Evolutionary conservation across 1,140 invertebrate genomes (phyloP).

Genomic region (Bombus fervidus): DNA sequence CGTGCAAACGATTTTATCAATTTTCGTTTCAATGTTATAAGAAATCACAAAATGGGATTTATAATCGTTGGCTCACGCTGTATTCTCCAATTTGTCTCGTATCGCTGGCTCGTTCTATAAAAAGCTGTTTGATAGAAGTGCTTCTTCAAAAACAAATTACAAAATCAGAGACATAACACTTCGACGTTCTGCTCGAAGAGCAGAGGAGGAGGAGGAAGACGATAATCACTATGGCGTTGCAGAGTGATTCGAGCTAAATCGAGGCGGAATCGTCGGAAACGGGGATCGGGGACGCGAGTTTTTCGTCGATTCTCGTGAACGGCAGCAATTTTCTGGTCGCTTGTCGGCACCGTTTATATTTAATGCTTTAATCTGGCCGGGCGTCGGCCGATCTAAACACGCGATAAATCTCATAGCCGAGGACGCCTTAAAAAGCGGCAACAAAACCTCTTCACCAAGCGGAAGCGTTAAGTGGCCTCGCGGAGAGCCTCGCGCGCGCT

Average conservation of each 20-base stretch:
- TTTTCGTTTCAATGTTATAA: too few relatives aligned
- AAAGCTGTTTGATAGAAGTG: too few relatives aligned
- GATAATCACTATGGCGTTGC: neutral
- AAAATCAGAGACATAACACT: neutral
- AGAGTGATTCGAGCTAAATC: neutral
- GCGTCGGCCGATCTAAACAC: constrained; percentile 68
- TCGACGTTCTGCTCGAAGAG: neutral
- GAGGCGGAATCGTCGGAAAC: neutral
- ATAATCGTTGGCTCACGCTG: too few relatives aligned
- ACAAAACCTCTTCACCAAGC: constrained; percentile 65
- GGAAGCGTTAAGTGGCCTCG: constrained; percentile 71
- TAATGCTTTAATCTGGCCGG: constrained; percentile 63
- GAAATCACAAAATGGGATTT: too few relatives aligned
- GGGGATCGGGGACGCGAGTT: neutral
- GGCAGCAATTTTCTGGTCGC: constrained; percentile 55
- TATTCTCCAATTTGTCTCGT: too few relatives aligned
- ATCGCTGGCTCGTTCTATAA: too few relatives aligned
- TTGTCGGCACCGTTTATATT: constrained; percentile 53
- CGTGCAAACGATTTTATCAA: too few relatives aligned
- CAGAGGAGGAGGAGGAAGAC: neutral
- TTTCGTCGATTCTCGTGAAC: constrained; percentile 23
- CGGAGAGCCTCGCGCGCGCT: constrained; percentile 48
- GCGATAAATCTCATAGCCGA: constrained; percentile 66
- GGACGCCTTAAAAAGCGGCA: constrained; percentile 64
- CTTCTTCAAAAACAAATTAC: neutral